Percentiles rank a stretch among this genome's conserved stretches.
phyloP scores from a whole-genome alignment of 1,140 invertebrate species.

The Philopotamus ludificatus region DNA sequence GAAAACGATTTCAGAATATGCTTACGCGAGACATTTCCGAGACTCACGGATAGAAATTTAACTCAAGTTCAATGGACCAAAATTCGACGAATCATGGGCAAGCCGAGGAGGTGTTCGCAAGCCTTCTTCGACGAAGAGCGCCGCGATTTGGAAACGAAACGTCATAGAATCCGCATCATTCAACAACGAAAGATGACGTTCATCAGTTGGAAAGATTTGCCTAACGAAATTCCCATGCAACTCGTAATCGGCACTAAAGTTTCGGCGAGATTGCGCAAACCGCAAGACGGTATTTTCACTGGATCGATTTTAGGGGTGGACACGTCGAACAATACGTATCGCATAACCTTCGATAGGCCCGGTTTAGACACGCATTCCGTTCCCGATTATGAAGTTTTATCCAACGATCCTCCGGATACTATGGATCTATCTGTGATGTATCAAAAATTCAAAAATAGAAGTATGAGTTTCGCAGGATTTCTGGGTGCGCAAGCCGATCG shows the following conservation, averaged over 20 bases:
- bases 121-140: constrained; percentile 97
- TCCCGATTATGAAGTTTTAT: constrained; percentile 94
- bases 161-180: constrained; percentile 88
- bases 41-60: constrained; percentile 81
- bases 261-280: constrained; percentile 82
- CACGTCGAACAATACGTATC: constrained; percentile 94
- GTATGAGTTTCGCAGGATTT: constrained; percentile 48
- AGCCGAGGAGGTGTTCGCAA: constrained; percentile 88
- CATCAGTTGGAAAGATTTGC: constrained; percentile 82
- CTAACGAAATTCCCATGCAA: constrained; percentile 93
- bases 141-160: constrained; percentile 82
- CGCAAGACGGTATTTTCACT: constrained; percentile 96
- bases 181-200: constrained; percentile 93
- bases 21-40: constrained; percentile 91
- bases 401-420: constrained; percentile 88
- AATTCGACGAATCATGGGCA: constrained; percentile 94
- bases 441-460: constrained; percentile 73
- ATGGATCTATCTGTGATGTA: constrained; percentile 84
- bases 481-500: constrained; percentile 35
- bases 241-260: constrained; percentile 97
- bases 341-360: constrained; percentile 92
- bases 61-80: constrained; percentile 94
- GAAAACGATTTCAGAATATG: constrained; percentile 97
- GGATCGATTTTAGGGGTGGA: constrained; percentile 97
- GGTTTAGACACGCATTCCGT: constrained; percentile 95